Percentiles rank a stretch among this genome's conserved stretches.
Evolutionary conservation across 2,113 vertebrate genomes (phyloP).

Genomic region (Poeciliopsis retropinna): DNA sequence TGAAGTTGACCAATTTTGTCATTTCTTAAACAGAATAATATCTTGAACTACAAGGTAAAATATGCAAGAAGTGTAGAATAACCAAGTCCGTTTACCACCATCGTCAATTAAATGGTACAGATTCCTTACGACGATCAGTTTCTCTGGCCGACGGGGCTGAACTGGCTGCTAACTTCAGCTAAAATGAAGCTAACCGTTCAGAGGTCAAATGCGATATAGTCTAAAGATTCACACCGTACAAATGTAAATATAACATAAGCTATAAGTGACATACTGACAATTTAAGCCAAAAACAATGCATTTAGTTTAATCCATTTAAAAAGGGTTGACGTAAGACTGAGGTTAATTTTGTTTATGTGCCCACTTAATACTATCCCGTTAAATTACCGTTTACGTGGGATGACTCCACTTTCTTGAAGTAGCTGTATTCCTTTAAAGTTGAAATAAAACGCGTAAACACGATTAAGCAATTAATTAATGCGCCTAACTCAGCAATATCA

Average conservation of each 20-base stretch:
- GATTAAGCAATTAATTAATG: background rate
- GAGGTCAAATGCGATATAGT: background rate
- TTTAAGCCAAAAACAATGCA: background rate
- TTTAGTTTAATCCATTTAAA: background rate
- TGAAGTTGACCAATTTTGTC: no score
- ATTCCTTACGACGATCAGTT: background rate
- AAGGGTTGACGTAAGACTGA: background rate
- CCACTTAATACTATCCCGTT: background rate
- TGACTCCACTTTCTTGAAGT: background rate
- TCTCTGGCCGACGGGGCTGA: background rate
- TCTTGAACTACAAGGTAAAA: no score
- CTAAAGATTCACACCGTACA: background rate
- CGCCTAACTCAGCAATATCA: background rate
- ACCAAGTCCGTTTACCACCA: background rate
- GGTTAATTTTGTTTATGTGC: background rate
- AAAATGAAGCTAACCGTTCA: background rate
- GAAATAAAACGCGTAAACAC: background rate
- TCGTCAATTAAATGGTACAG: background rate
- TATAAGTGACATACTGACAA: background rate
- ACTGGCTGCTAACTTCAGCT: background rate
- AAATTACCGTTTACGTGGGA: background rate
- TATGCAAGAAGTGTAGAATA: no score
- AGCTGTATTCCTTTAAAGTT: background rate
- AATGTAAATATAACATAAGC: background rate
- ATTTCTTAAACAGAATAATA: no score